A percentile compares a stretch with the other conserved stretches of the same genome.
These are phyloP conservation scores for Semaprochilodus insignis DNA, from an alignment of 2,797 vertebrate genomes.

Conservation along the genomic window DNA sequence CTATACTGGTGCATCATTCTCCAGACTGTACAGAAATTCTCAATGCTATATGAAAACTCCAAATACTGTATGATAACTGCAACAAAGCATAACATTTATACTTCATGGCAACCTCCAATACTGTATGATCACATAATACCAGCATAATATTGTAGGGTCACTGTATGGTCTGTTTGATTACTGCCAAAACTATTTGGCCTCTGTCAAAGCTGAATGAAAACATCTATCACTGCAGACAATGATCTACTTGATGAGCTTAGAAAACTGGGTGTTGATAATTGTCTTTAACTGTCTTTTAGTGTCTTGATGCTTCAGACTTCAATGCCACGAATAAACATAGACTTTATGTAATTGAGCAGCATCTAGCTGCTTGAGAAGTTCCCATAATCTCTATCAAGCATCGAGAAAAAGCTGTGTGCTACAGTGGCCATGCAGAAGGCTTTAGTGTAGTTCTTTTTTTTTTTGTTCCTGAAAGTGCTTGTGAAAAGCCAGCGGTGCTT, in stretches of 20 bases:
- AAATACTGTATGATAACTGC: too few relatives aligned
- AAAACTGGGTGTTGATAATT: background rate
- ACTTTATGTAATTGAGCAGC: background rate
- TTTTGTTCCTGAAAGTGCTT: background rate
- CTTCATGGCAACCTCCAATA: too few relatives aligned
- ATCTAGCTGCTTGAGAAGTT: background rate
- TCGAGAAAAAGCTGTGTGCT: background rate
- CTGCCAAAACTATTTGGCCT: too few relatives aligned
- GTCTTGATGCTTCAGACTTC: background rate
- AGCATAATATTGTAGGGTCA: background rate
- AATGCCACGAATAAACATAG: background rate
- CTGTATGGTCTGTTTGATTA: too few relatives aligned
- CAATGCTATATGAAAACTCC: too few relatives aligned
- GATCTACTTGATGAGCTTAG: background rate
- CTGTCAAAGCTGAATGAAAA: too few relatives aligned
- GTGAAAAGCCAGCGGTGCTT: conserved; percentile 19
- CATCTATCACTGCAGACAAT: background rate
- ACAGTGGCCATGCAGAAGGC: background rate
- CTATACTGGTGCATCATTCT: too few relatives aligned
- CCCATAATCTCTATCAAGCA: background rate
- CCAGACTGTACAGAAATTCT: too few relatives aligned
- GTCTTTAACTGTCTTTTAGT: background rate
- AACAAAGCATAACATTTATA: too few relatives aligned
- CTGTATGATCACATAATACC: background rate
- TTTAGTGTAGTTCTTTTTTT: background rate